Conservation (phyloP, 2,113 vertebrate species). For the Caracal caracal region DNA sequence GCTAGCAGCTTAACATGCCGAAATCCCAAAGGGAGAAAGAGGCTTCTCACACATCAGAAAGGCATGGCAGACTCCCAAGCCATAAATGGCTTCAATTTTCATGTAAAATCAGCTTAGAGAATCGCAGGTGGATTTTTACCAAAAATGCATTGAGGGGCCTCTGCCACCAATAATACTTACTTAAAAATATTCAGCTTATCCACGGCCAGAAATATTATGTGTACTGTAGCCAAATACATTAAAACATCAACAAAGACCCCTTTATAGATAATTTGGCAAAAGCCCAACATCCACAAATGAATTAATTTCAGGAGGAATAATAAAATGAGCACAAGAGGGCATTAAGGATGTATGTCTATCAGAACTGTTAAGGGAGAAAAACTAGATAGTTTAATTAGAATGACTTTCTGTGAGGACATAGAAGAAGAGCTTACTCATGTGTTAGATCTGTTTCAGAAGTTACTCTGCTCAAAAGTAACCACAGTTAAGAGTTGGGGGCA, state of each 20-base stretch:
- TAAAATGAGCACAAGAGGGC: not conserved
- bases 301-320: constrained; percentile 18
- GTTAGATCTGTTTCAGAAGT: not conserved
- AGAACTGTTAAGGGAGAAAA: not conserved
- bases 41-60: not conserved
- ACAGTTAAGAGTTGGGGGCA: not conserved
- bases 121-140: constrained; percentile 64
- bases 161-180: constrained; percentile 36
- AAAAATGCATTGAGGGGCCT: constrained; percentile 49
- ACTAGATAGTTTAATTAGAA: not conserved
- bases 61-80: constrained; percentile 61
- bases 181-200: constrained; percentile 47
- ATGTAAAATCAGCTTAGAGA: constrained; percentile 56
- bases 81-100: constrained; percentile 44
- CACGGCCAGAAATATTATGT: constrained; percentile 35
- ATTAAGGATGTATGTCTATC: not conserved
- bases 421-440: not conserved
- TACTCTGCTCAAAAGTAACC: not conserved
- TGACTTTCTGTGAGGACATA: not conserved
- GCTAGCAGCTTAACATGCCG: not conserved
- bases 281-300: constrained; percentile 27
- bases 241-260: constrained; percentile 32
- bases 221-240: constrained; percentile 46
- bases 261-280: constrained; percentile 27
- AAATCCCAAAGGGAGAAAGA: constrained; percentile 34